Base-by-base conservation (phyloP, 1,140 invertebrate genomes). In the Lordiphosa clarofinis region DNA sequence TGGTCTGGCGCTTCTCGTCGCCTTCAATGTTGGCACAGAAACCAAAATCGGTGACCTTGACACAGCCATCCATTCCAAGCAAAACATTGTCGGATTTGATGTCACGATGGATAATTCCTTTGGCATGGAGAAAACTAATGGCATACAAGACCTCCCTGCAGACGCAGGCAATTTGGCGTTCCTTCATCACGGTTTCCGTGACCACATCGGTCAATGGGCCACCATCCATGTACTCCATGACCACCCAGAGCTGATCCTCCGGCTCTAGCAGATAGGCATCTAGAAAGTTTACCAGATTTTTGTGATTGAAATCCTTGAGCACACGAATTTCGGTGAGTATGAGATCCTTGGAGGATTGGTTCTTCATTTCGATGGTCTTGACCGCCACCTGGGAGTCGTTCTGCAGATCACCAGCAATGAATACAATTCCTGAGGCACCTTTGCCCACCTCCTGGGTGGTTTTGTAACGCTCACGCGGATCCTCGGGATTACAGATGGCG, bases 31-130 rank as follows among this genome's bases (percentile, higher is more conserved):
- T 96, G 60, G 96, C 93, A 91, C 98, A 99, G 89, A 99, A 99
- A 13, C 98, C 98, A 90, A 99, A 99, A 90, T 99, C 98, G 10
- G 97, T 99, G 1, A 99, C 94, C 93, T 99, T 99, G 0, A 99
- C 97, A 36, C 93, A 93, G 9, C 98, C 98, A 89, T 99, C 96
- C 95, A 98, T 97, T 37, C 97, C 97, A 1, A 99, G 91, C 8
- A 99, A 91, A 55, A 99, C 95, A 89, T 99, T 99, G 88, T 99
- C 98, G 24, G 96, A 98, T 89, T 99, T 99, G 37, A 99, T 98
- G 87, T 99, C 97, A 63, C 96, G 92, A 84, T 97, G 96, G 68
- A 97, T 96, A 19, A 96, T 96, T n/a, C 95, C 95, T 87, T 95
- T 96, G 12, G 93, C 93, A 89, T 99, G 97, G 11, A 99, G 90